phyloP scores from a whole-genome alignment of 2,888 invertebrate species.

The Eupithecia insigniata region DNA sequence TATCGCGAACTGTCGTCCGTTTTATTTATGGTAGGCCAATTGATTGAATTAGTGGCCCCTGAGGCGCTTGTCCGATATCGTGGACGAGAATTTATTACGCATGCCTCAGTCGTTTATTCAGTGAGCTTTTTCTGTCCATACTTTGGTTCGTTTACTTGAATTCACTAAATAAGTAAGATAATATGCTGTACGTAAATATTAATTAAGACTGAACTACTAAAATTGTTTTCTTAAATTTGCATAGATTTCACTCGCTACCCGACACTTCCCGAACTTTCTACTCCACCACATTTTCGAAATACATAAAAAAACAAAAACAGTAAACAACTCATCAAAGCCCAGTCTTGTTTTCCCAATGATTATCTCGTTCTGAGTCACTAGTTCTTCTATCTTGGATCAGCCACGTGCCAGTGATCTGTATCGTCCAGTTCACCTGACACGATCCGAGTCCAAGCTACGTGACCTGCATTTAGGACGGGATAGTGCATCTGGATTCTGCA shows the following conservation, averaged over 20 bases:
- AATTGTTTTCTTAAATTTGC: not conserved
- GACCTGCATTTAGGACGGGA: conserved; percentile 54
- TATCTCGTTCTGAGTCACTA: conserved; percentile 14
- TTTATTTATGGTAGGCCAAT: conserved; percentile 80
- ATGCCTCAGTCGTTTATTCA: conserved; percentile 61
- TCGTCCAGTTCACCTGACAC: conserved; percentile 69
- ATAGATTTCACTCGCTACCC: not conserved
- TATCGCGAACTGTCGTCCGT: conserved; percentile 74
- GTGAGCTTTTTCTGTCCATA: conserved; percentile 50
- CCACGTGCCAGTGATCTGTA: conserved; percentile 74
- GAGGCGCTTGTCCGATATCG: conserved; percentile 73
- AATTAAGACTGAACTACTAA: not conserved
- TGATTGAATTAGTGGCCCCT: conserved; percentile 82
- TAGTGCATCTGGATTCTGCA: conserved; percentile 25
- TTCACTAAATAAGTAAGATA: not conserved
- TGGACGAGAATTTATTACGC: conserved; percentile 70
- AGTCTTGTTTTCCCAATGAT: conserved; percentile 10
- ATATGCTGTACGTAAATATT: not conserved
- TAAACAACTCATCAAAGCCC: not conserved
- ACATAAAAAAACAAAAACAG: not conserved
- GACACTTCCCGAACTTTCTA: not conserved
- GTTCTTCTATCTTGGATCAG: conserved; percentile 43
- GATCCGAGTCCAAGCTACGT: conserved; percentile 61
- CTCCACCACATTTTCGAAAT: not conserved
- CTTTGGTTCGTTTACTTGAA: conserved; percentile 41